Percentiles rank a stretch among this genome's conserved stretches.
Conservation (phyloP, 2,888 invertebrate species). For the Caenorhabditis sp. region DNA sequence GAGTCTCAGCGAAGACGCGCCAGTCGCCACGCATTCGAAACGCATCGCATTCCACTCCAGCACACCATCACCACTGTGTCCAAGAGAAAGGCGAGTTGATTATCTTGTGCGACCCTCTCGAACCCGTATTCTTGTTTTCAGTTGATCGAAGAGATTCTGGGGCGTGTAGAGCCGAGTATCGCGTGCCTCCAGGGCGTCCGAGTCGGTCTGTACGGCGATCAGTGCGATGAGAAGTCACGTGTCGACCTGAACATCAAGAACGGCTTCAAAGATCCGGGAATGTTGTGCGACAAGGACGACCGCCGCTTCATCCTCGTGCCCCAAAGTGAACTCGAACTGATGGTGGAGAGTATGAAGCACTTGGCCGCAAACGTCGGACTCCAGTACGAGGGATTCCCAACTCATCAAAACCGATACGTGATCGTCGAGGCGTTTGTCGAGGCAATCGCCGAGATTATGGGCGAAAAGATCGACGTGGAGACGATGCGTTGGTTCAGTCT, state of each 20-base stretch:
- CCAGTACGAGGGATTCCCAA: slow-evolving; percentile 67
- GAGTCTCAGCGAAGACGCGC: slow-evolving; percentile 63
- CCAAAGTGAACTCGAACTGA: slow-evolving; percentile 60
- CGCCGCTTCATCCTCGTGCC: slow-evolving; percentile 64
- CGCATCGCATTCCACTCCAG: slow-evolving; percentile 68
- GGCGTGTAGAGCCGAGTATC: slow-evolving; percentile 66
- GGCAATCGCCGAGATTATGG: slow-evolving; percentile 62
- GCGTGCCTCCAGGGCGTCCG: slow-evolving; percentile 65
- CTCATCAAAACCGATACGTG: slow-evolving; percentile 60
- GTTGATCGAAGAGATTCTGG: slow-evolving; percentile 67
- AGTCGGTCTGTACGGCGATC: slow-evolving; percentile 65
- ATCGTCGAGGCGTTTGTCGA: slow-evolving; percentile 70
- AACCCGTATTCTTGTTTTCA: slow-evolving; percentile 14
- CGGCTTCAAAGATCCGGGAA: slow-evolving; percentile 49
- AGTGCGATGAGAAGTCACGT: slow-evolving; percentile 46
- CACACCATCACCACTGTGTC: slow-evolving; percentile 40
- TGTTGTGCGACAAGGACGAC: slow-evolving; percentile 55
- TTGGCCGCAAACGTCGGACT: slow-evolving; percentile 60
- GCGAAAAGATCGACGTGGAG: slow-evolving; percentile 46
- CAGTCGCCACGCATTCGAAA: slow-evolving; percentile 67
- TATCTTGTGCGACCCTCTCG: not conserved
- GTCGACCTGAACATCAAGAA: slow-evolving; percentile 53
- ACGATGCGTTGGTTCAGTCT: slow-evolving; percentile 56
- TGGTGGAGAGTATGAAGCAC: slow-evolving; percentile 60
- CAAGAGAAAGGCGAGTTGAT: slow-evolving; percentile 51